Evolutionary conservation across 2,888 invertebrate species (phyloP).

Genomic region (Invenusta paracnida): DNA sequence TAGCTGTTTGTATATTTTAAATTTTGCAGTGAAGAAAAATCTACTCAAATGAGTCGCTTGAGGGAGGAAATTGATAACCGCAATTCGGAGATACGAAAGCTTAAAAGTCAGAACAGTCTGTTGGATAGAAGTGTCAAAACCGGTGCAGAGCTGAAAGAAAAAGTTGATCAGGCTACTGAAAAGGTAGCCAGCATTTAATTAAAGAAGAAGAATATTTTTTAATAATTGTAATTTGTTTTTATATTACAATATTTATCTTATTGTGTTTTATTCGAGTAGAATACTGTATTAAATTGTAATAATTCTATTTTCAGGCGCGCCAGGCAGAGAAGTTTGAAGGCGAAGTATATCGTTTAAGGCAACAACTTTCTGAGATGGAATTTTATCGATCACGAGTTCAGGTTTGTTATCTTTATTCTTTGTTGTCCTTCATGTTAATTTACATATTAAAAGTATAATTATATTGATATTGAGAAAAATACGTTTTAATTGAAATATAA

Average conservation of each 20-base stretch:
- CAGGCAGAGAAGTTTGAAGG: conserved; percentile 24
- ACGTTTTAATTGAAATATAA: too few relatives aligned
- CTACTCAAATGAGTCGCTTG: neutral
- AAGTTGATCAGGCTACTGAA: neutral
- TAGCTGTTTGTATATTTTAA: too few relatives aligned
- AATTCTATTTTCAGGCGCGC: neutral
- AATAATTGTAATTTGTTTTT: neutral
- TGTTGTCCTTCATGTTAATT: too few relatives aligned
- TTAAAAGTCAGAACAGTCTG: neutral
- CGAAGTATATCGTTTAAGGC: conserved; percentile 24
- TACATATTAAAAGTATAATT: too few relatives aligned
- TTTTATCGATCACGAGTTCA: conserved; percentile 33
- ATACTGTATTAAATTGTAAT: neutral
- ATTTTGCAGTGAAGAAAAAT: neutral
- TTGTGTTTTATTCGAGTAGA: neutral
- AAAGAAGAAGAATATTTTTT: too few relatives aligned
- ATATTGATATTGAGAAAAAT: too few relatives aligned
- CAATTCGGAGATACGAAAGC: neutral
- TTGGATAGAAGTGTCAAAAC: neutral
- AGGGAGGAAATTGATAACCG: neutral
- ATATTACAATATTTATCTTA: neutral
- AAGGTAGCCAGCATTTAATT: neutral
- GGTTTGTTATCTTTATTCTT: conserved; percentile 24
- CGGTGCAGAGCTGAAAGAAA: neutral
- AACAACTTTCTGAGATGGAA: conserved; percentile 20